These are phyloP conservation scores for Spilosoma lubricipeda DNA, from an alignment of 2,888 invertebrate genomes.

Conservation along the genomic window DNA sequence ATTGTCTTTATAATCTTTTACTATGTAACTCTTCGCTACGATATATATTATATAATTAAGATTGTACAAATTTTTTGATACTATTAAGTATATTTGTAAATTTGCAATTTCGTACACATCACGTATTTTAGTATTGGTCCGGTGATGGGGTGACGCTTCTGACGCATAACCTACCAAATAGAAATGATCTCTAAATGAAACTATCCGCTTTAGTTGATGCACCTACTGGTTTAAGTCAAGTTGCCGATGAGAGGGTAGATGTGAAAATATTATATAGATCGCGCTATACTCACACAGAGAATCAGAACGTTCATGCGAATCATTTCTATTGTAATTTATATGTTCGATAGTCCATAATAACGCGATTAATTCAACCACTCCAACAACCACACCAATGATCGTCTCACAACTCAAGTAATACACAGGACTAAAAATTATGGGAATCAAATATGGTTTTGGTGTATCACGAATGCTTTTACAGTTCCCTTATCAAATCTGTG, in stretches of 20 bases:
- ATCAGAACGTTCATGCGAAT: neutral
- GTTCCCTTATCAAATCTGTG: neutral
- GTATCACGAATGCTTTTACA: neutral
- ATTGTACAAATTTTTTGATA: conserved; percentile 59
- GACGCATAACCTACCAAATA: neutral
- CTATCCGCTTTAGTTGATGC: neutral
- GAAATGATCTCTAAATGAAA: neutral
- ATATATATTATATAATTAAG: conserved; percentile 32
- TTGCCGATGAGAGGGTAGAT: neutral
- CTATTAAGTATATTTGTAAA: conserved; percentile 52
- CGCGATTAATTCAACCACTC: neutral
- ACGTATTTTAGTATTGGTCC: conserved; percentile 42
- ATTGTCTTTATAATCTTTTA: conserved; percentile 45
- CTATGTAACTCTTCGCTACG: conserved; percentile 35
- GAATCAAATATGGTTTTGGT: neutral
- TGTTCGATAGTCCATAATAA: neutral
- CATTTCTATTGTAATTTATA: neutral
- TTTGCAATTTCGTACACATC: conserved; percentile 51
- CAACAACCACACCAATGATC: neutral
- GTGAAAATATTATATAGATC: too few relatives aligned
- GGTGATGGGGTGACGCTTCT: conserved; percentile 16
- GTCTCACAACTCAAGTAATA: neutral
- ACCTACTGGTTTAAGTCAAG: neutral
- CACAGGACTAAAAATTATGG: neutral
- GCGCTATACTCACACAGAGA: too few relatives aligned